These are phyloP conservation scores for Pygocentrus nattereri DNA, from an alignment of 2,797 vertebrate species.

Conservation along the genomic window DNA sequence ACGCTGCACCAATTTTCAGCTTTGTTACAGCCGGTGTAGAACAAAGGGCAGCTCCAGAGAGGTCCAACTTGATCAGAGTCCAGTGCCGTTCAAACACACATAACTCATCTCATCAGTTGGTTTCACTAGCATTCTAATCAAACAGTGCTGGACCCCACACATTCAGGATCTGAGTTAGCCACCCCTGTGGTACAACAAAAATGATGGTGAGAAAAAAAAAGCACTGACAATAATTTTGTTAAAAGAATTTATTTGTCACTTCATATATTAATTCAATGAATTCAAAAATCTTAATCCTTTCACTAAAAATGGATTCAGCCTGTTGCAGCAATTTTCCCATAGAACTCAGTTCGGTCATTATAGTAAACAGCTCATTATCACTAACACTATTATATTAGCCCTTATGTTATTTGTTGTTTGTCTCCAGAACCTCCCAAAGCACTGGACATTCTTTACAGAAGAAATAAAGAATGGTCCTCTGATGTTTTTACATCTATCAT, in stretches of 20 bases:
- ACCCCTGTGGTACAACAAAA: not conserved
- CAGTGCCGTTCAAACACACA: not conserved
- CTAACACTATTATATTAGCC: not conserved
- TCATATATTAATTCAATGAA: not conserved
- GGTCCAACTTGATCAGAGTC: not conserved
- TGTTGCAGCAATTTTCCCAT: not conserved
- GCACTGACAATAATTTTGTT: not conserved
- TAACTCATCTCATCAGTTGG: not conserved
- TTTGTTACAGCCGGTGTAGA: not conserved
- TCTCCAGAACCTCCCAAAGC: not conserved
- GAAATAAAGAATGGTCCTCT: not conserved
- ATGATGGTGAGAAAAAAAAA: not conserved
- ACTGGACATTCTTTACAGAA: not conserved
- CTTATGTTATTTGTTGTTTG: not conserved
- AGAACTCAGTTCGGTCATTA: not conserved
- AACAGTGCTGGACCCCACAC: not conserved
- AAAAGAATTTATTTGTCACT: conserved; percentile 14
- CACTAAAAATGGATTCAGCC: not conserved
- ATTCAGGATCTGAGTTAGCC: not conserved
- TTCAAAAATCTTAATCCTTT: not conserved
- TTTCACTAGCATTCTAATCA: not conserved
- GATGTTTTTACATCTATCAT: not conserved
- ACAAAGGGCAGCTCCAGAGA: not conserved
- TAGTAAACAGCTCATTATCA: not conserved
- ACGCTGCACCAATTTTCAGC: not conserved